These are phyloP conservation scores for Melanostigma gelatinosum DNA, from an alignment of 2,113 vertebrate genomes.

Conservation along the genomic window DNA sequence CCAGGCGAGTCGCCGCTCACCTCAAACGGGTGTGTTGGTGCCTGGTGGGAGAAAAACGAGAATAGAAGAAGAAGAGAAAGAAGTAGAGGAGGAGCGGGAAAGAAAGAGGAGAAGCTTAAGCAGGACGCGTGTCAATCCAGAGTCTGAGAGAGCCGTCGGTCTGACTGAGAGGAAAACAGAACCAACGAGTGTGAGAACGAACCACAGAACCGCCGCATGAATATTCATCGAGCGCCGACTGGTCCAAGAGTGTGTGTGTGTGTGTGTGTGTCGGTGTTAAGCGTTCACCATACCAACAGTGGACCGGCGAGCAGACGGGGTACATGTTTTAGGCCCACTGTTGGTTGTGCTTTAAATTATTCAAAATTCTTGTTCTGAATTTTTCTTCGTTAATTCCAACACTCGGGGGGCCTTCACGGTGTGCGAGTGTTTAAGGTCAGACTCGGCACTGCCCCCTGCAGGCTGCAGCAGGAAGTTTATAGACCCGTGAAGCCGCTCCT, in stretches of 20 bases:
- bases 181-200: slow-evolving; percentile 61
- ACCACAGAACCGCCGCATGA: slow-evolving; percentile 23
- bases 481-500: not conserved
- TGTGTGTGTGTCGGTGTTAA: slow-evolving; percentile 1
- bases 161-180: slow-evolving; percentile 40
- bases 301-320: not conserved
- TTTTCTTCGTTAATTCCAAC: no score
- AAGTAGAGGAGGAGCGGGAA: not conserved
- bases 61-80: not conserved
- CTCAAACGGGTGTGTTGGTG: not conserved
- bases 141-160: slow-evolving; percentile 37
- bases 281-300: not conserved
- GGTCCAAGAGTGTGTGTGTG: slow-evolving; percentile 51
- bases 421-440: no score
- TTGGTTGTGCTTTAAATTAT: not conserved
- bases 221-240: slow-evolving; percentile 55
- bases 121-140: slow-evolving; percentile 41
- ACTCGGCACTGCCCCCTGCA: no score
- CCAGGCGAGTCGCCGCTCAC: no score
- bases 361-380: not conserved
- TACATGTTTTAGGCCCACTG: not conserved
- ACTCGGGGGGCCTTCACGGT: no score
- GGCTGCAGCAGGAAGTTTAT: not conserved
- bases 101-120: slow-evolving; percentile 18
- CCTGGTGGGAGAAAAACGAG: not conserved